Base-by-base conservation (phyloP, 2,797 vertebrate genomes). In the Emys orbicularis region DNA sequence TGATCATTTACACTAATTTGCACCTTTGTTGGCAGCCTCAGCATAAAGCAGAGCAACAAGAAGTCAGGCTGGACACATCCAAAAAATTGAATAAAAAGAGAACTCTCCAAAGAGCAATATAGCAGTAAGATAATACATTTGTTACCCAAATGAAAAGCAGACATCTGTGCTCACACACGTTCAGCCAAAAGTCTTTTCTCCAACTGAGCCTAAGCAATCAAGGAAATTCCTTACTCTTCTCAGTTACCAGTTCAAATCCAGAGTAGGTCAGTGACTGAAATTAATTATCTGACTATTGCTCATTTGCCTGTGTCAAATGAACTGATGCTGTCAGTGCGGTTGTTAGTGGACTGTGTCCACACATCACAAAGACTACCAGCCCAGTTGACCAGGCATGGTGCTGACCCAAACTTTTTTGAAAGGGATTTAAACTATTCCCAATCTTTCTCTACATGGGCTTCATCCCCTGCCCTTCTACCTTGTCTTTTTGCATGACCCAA, bases 61-160 rank as follows among this genome's bases (percentile, higher is more conserved):
- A 90, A 95, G 88, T 72, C 91, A 96, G 85, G 79, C 83, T 93
- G 92, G 96, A 87, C 87, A 89, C 83, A 92, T 94, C 93, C 87
- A 95, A 90, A 47, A 95, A 87, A 16, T 52, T 84, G 79, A 90
- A 96, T 88, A 92, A 93, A 95, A 96, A 47, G 91, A 96, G 94
- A 95, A 96, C 90, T 92, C 96, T 95, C 96, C 4, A 0, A 0
- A 57, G 95, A 93, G 81, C 87, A 84, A 81, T 94, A 61, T 29
- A 96, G 83, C 29, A 81, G 87, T 81, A 90, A 95, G 97, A 95
- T 88, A 91, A 94, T 89, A 94, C 92, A 95, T 97, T 96, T 97
- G 95, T 95, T 84, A 79, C 77, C 86, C 92, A 94, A 93, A 89
- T 77, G 88, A 94, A 93, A 94, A 96, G 93, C 90, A 97, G 95